A percentile compares a stretch with the other conserved stretches of the same genome.
These are phyloP conservation scores for Toxotes jaculatrix DNA, from an alignment of 2,113 vertebrate genomes.

Conservation along the genomic window DNA sequence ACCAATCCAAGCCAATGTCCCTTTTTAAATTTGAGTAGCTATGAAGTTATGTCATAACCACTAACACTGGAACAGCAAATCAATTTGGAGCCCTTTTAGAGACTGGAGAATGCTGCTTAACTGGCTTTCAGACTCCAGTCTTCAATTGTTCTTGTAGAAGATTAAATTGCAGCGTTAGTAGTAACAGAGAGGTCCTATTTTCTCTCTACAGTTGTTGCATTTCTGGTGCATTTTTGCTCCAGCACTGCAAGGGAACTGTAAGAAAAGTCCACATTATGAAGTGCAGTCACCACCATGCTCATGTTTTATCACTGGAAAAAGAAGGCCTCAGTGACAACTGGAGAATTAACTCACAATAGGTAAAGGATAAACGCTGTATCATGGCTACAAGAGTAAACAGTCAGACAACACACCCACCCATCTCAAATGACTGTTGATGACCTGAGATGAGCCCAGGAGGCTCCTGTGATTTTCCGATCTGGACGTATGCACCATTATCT, in stretches of 20 bases:
- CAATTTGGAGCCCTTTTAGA: background rate
- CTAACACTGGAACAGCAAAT: background rate
- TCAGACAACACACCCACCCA: slow-evolving; percentile 1
- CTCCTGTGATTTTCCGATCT: slow-evolving; percentile 54
- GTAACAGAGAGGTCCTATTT: background rate
- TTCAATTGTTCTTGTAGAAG: background rate
- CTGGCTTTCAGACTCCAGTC: background rate
- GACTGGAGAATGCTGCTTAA: background rate
- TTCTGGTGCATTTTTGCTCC: background rate
- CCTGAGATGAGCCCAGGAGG: slow-evolving; percentile 23
- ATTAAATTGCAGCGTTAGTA: background rate
- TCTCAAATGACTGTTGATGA: slow-evolving; percentile 14
- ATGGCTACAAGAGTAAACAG: slow-evolving; percentile 1
- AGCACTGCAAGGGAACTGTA: background rate
- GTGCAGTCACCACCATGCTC: background rate
- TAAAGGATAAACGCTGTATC: background rate
- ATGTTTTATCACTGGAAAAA: background rate
- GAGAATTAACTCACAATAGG: background rate
- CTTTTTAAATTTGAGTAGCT: background rate
- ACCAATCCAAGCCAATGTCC: background rate
- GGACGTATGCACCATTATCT: slow-evolving; percentile 27
- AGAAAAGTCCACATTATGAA: background rate
- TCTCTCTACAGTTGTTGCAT: background rate
- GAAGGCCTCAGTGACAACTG: background rate
- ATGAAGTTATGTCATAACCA: background rate